phyloP scores from a whole-genome alignment of 2,888 invertebrate species.

The Achlya flavicornis region DNA sequence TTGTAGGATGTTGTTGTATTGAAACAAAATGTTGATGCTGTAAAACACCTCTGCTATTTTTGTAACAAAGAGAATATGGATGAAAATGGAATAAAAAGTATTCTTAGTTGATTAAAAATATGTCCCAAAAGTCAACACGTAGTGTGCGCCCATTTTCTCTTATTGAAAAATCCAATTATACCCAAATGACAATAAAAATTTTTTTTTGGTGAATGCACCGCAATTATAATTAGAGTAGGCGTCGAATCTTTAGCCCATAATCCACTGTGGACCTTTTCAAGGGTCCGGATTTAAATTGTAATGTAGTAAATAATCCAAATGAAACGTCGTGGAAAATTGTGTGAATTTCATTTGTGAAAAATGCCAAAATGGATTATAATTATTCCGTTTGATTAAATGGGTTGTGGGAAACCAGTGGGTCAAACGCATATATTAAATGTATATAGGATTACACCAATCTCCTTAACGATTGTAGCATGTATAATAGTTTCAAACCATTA shows the following conservation, averaged over 20 bases:
- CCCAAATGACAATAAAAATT: background rate
- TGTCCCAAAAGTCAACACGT: too few relatives aligned
- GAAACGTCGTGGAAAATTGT: conserved; percentile 48
- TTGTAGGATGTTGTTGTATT: background rate
- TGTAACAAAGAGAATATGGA: background rate
- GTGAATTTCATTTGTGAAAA: conserved; percentile 39
- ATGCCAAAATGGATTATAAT: conserved; percentile 31
- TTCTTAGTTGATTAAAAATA: too few relatives aligned
- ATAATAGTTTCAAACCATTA: background rate
- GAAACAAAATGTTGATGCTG: background rate
- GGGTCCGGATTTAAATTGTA: conserved; percentile 50
- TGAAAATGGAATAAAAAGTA: background rate
- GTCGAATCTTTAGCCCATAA: conserved; percentile 27
- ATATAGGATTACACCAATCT: too few relatives aligned
- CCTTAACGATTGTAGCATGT: background rate
- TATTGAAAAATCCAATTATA: background rate
- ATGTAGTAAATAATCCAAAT: conserved; percentile 53
- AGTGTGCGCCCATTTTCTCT: too few relatives aligned
- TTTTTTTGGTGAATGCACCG: conserved; percentile 8
- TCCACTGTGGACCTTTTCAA: conserved; percentile 47
- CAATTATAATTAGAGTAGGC: conserved; percentile 26
- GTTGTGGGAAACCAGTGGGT: background rate
- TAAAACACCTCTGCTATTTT: background rate
- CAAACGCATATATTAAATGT: background rate
- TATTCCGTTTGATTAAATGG: conserved; percentile 16